Percentiles rank a stretch among this genome's conserved stretches.
These are phyloP conservation scores for Epinephelus moara DNA, from an alignment of 2,113 vertebrate species.

Conservation along the genomic window DNA sequence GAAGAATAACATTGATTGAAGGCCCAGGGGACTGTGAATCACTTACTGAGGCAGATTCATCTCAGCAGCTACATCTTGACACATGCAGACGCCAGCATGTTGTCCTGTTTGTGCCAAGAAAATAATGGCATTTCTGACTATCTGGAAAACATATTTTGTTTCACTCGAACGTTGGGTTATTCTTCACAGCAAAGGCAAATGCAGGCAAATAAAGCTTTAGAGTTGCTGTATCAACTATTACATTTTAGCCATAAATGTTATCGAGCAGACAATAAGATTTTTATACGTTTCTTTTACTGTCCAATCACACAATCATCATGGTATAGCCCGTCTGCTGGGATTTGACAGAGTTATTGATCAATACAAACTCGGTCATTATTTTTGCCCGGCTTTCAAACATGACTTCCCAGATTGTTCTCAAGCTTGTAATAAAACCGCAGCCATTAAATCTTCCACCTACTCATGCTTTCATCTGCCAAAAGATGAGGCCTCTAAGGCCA, in stretches of 20 bases:
- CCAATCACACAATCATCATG: slow-evolving; percentile 15
- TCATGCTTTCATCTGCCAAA: slow-evolving; percentile 28
- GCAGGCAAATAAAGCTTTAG: slow-evolving; percentile 2
- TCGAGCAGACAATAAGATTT: neutral
- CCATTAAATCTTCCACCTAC: slow-evolving; percentile 23
- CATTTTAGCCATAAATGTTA: slow-evolving; percentile 10
- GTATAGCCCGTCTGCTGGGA: slow-evolving; percentile 1
- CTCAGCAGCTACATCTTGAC: slow-evolving; percentile 61
- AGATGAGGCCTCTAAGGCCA: neutral
- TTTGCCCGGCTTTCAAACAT: slow-evolving; percentile 16
- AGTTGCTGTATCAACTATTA: slow-evolving; percentile 1
- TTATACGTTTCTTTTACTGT: slow-evolving; percentile 11
- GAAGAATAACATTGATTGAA: slow-evolving; percentile 70
- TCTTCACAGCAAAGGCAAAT: slow-evolving; percentile 25
- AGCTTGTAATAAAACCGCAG: slow-evolving; percentile 34
- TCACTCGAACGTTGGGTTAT: slow-evolving; percentile 44
- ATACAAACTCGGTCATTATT: slow-evolving; percentile 13
- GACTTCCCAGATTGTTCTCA: slow-evolving; percentile 23
- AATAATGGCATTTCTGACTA: slow-evolving; percentile 69
- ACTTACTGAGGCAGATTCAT: slow-evolving; percentile 60
- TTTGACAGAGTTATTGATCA: slow-evolving; percentile 34
- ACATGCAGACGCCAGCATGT: slow-evolving; percentile 57
- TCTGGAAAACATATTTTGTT: slow-evolving; percentile 70
- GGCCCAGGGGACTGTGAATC: slow-evolving; percentile 54
- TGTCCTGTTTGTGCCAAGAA: slow-evolving; percentile 64